phyloP scores from a whole-genome alignment of 2,888 invertebrate genomes.

The Drosophila cyrtoloma region DNA sequence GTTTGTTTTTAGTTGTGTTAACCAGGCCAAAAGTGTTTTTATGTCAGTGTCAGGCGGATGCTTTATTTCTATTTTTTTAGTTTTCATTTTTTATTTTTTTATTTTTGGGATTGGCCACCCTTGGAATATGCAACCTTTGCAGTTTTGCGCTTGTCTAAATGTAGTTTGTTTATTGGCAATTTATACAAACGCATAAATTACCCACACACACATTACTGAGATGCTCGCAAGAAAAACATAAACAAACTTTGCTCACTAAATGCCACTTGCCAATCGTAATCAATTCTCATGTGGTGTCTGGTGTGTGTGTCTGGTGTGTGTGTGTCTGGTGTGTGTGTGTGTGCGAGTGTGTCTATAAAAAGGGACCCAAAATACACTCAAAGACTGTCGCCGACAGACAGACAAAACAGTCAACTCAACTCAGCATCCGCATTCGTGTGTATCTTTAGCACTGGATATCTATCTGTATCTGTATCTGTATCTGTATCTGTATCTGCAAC shows the following conservation, averaged over 20 bases:
- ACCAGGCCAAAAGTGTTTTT: constrained; percentile 50
- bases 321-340: constrained; percentile 15
- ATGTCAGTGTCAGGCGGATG: constrained; percentile 28
- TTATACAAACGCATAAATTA: constrained; percentile 80
- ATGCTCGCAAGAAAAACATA: constrained; percentile 55
- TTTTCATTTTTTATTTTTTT: neutral
- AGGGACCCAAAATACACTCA: constrained; percentile 46
- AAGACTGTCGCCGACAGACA: constrained; percentile 43
- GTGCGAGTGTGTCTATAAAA: constrained; percentile 63
- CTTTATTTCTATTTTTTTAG: neutral
- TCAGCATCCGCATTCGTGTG: constrained; percentile 51
- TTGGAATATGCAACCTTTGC: constrained; percentile 63
- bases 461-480: constrained; percentile 11
- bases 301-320: constrained; percentile 22
- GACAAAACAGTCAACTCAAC: constrained; percentile 46
- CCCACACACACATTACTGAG: constrained; percentile 21
- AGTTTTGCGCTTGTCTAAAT: constrained; percentile 51
- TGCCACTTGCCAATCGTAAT: constrained; percentile 82
- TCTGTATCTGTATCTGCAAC: constrained; percentile 38
- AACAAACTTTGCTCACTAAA: constrained; percentile 78
- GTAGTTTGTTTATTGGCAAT: constrained; percentile 76
- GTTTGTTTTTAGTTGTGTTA: constrained; percentile 73
- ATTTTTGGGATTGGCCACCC: neutral
- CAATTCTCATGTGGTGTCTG: constrained; percentile 64
- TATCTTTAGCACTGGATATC: constrained; percentile 18